Conservation (phyloP, 2,888 invertebrate genomes). For the Acronicta aceris region DNA sequence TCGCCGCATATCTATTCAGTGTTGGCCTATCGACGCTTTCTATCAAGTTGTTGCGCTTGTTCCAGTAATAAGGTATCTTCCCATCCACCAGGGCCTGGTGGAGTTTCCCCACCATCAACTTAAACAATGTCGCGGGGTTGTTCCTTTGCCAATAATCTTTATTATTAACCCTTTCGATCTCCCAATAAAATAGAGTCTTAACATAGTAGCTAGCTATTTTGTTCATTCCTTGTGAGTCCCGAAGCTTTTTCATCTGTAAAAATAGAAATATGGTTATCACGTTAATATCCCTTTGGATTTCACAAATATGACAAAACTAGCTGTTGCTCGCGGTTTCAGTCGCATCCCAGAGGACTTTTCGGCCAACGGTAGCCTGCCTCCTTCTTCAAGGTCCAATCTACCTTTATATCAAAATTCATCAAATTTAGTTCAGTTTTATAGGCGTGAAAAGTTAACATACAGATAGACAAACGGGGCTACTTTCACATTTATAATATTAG, state of each 20-base stretch:
- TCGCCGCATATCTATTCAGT: conserved; percentile 64
- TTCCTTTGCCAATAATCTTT: conserved; percentile 68
- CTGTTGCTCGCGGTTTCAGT: too few species aligned
- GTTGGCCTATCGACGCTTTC: conserved; percentile 53
- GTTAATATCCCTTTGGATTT: too few species aligned
- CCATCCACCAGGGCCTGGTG: conserved; percentile 64
- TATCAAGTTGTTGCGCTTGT: conserved; percentile 80
- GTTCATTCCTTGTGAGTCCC: conserved; percentile 79
- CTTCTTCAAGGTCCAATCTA: too few species aligned
- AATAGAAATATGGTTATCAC: background rate
- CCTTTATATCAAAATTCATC: too few species aligned
- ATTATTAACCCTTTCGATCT: conserved; percentile 65
- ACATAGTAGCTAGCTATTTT: conserved; percentile 89
- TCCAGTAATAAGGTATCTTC: conserved; percentile 85
- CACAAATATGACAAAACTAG: too few species aligned
- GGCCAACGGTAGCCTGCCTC: too few species aligned
- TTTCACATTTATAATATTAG: too few species aligned
- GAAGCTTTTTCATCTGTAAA: conserved; percentile 84
- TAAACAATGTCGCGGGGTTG: conserved; percentile 69
- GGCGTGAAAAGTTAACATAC: too few species aligned
- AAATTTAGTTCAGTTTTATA: too few species aligned
- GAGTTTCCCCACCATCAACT: conserved; percentile 79
- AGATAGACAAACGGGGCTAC: too few species aligned
- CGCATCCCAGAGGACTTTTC: too few species aligned
- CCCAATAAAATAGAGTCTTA: conserved; percentile 87